Base-by-base conservation (phyloP, 2,797 vertebrate species). In the Sylvilagus floridanus region DNA sequence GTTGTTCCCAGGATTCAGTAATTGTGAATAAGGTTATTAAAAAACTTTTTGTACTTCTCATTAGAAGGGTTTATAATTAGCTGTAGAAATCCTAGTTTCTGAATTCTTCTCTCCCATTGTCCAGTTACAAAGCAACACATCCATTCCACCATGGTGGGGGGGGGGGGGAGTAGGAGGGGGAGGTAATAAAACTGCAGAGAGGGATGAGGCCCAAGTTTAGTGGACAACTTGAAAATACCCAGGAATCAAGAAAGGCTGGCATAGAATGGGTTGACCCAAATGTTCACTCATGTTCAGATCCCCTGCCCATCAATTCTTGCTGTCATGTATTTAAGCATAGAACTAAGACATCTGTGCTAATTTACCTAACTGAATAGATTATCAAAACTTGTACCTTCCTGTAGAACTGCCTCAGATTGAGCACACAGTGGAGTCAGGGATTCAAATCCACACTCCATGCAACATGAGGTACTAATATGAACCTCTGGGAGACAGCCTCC, bases 11-110 rank as follows among this genome's bases (percentile, higher is more conserved):
- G 3, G 62, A 12, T 32, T 88, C 73, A n/a, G 24, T 47, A 57
- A 75, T 54, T 52, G 52, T 22, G 22, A 83, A 17, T 47, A 91
- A 93, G 47, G 42, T 42, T 91, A 7, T 78, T 84, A 79, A 81
- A 79, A 84, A 75, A 88, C 22, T 50, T 75, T 22, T 84, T 54
- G 8, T 65, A 81, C 13, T 88, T 8, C 5, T n/a, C 42, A 14
- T 85, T 81, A 72, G 35, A 93, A 90, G n/a, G 0, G 26, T 88
- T 90, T 76, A 63, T 92, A 79, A 69, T 84, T 69, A 32, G 28
- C 42, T 84, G 4, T 79, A 75, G 50, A 87, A 90, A 90, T 52
- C 69, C 54, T 75, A 57, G 6, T 28, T 65, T 82, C 8, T 82
- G 37, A 91, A 62, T 84, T 50, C 14, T 81, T 57, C 63, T 73